Base-by-base conservation (phyloP, 2,113 vertebrate species). In the Choloepus hoffmanni region DNA sequence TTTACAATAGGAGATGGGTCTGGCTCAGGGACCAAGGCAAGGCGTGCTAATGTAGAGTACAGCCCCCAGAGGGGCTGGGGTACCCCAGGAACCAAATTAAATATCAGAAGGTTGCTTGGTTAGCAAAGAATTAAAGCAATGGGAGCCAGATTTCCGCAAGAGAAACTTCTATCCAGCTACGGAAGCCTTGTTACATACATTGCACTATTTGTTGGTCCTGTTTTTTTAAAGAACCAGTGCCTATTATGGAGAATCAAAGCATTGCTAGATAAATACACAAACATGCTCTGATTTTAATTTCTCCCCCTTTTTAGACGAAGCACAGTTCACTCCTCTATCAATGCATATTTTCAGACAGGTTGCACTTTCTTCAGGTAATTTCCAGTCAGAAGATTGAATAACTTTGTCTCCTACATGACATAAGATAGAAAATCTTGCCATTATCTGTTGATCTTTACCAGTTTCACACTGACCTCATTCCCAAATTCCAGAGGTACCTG, bases 31-130 rank as follows among this genome's bases (percentile, higher is more conserved):
- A 82, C 7, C n/a, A 11, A 14, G 24, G 40, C 7, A 70, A 63
- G 26, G 36, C 60, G 50, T 78, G 90, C 55, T 89, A 81, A 96
- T n/a, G 7, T 68, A 92, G 92, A 65, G 48, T 24, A 55, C 5
- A 11, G 30, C 3, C 60, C 23, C 40, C 53, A 45, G 2, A 15
- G 97, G 79, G 40, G 55, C 58, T 58, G 48, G 53, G 11, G 92
- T 15, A 77, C 53, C 24, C 53, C 0, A 4, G 84, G 53, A 95
- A 87, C 78, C 89, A 94, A 96, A 97, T 96, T 96, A 96, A 96
- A 96, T 74, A 89, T 53, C 70, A 94, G 81, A 84, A 65, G 76
- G 70, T 76, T 95, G 89, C 89, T 79, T 81, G 53, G 70, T 55
- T 70, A 86, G 70, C 86, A 76, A 85, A 91, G 91, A 81, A 50